Conservation (phyloP, 37 sponge, comb jelly and placozoan genomes). For the Halichondria panicea region DNA sequence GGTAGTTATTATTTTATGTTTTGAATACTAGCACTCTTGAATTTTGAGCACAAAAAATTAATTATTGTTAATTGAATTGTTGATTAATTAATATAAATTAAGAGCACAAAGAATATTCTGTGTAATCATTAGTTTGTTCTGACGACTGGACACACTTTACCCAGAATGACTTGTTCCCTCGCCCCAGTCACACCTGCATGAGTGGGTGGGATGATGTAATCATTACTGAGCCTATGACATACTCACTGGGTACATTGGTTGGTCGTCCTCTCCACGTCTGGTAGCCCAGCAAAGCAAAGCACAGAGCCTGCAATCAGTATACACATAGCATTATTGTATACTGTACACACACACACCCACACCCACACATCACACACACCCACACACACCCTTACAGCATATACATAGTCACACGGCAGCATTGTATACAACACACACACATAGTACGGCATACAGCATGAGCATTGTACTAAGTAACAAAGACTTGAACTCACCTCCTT, state of each 20-base stretch:
- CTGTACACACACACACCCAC: neutral
- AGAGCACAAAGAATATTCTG: neutral
- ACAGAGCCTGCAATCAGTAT: constrained; percentile 47
- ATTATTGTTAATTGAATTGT: too few relatives aligned
- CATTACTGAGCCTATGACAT: neutral
- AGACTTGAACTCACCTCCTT: constrained; percentile 55
- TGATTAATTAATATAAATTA: too few relatives aligned
- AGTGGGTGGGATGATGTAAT: neutral
- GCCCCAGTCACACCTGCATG: constrained; percentile 66
- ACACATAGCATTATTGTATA: neutral
- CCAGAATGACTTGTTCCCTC: constrained; percentile 40
- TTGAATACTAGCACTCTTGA: too few relatives aligned
- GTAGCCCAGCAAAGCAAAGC: constrained; percentile 68
- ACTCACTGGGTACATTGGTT: constrained; percentile 40
- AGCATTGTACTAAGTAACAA: too few relatives aligned
- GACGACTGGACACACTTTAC: constrained; percentile 52
- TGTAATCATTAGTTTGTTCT: neutral
- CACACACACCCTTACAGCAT: too few relatives aligned
- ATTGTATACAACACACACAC: neutral
- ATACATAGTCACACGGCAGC: neutral
- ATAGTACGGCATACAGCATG: neutral
- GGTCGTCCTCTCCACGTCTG: constrained; percentile 26
- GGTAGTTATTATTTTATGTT: too few relatives aligned
- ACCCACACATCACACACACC: neutral
- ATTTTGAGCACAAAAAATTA: too few relatives aligned